A percentile compares a stretch with the other conserved stretches of the same genome.
Conservation (phyloP, 2,888 invertebrate genomes). For the Colletes collaris region DNA sequence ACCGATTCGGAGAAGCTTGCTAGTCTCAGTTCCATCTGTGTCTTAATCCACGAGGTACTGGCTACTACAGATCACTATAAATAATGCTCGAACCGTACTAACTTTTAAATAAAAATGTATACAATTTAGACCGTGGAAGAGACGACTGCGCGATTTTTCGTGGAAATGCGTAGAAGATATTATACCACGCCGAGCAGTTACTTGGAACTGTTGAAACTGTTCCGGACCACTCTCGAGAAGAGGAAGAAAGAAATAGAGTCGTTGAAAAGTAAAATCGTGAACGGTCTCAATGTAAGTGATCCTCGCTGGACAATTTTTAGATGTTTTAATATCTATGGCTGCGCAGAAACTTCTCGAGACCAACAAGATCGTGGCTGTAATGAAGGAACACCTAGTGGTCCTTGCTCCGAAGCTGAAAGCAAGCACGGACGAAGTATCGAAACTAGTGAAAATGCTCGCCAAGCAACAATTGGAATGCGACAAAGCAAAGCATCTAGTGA, state of each 20-base stretch:
- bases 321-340: neutral
- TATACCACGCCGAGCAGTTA: conserved; percentile 97
- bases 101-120: neutral
- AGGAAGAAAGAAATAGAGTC: conserved; percentile 88
- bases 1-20: conserved; percentile 84
- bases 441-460: conserved; percentile 90
- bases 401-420: conserved; percentile 92
- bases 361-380: conserved; percentile 91
- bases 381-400: conserved; percentile 92
- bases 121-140: conserved; percentile 88
- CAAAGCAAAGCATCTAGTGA: conserved; percentile 90
- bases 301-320: neutral
- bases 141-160: conserved; percentile 90
- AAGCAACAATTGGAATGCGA: conserved; percentile 93
- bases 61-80: neutral
- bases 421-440: conserved; percentile 90
- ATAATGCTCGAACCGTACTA: too few species aligned
- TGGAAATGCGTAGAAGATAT: conserved; percentile 93
- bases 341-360: conserved; percentile 91
- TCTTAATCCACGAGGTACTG: conserved; percentile 88
- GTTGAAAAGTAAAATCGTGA: conserved; percentile 88
- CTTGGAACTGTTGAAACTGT: conserved; percentile 92
- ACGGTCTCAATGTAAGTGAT: conserved; percentile 86
- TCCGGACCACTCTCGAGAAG: conserved; percentile 87
- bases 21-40: conserved; percentile 87